phyloP scores from a whole-genome alignment of 2,113 vertebrate genomes.

The Saguinus imperator region DNA sequence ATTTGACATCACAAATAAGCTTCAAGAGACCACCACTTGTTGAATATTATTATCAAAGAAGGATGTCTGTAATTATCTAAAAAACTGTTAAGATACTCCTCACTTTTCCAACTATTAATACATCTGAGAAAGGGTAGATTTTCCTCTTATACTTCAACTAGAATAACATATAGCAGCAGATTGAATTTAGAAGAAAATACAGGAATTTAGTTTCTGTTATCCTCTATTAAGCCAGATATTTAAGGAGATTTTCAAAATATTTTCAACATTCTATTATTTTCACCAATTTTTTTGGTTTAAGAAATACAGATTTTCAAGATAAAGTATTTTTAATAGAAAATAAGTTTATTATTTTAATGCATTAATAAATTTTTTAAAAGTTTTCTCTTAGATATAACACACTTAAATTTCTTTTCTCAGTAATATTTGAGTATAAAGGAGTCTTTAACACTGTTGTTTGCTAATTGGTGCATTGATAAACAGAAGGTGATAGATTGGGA shows the following conservation, averaged over 20 bases:
- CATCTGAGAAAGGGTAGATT: not conserved
- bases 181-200: not conserved
- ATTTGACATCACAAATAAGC: not conserved
- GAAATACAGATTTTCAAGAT: constrained; percentile 13
- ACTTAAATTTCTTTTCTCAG: not conserved
- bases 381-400: not conserved
- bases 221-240: not conserved
- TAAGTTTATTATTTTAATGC: not conserved
- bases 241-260: constrained; percentile 20
- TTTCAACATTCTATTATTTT: not conserved
- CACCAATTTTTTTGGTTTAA: not conserved
- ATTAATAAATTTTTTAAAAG: not conserved
- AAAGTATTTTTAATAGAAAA: not conserved
- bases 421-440: not conserved
- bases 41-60: not conserved
- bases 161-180: not conserved
- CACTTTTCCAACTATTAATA: not conserved
- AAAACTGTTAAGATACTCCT: not conserved
- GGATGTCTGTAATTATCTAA: not conserved
- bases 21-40: not conserved
- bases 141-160: not conserved
- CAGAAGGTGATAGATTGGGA: not conserved
- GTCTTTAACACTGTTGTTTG: not conserved
- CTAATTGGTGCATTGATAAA: not conserved
- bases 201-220: not conserved